Base-by-base conservation (phyloP, 2,113 vertebrate species). In the Microcebus murinus region DNA sequence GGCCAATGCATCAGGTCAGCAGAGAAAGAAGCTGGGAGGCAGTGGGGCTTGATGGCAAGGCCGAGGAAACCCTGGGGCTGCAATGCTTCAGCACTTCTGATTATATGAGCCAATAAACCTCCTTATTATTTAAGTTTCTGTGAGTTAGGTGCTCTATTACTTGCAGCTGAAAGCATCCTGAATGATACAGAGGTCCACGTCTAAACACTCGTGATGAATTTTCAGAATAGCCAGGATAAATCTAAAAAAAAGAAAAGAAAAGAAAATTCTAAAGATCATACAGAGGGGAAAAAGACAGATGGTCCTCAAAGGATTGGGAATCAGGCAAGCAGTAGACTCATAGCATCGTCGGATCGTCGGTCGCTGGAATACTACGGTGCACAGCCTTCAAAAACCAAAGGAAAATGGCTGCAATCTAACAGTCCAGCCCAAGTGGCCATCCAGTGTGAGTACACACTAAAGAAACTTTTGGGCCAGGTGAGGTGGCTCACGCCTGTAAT, bases 181-280 rank as follows among this genome's bases (percentile, higher is more conserved):
- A 71, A 27, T 29, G 80, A 87, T 15, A 77, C 29, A 15, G 73
- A 52, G 68, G 87, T 55, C 39, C 61, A 15, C 70, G 74, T 88
- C 77, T 81, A 76, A 91, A 87, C 57, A 93, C 8, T 39, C 42
- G 12, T 11, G 88, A 95, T 82, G 52, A 34, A 76, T 91, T 76
- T 73, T 70, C 50, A 91, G 65, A 71, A 65, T 10, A 89, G 52
- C 59, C n/a, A 36, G 34, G 83, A 85, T 80, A 79, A 96, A 93
- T 90, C 85, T 89, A 68, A 21, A 67, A 52, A 84, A 50, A 55
- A 67, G 70, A 84, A 50, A 55, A 52, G 63, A 39, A 80, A 17
- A 91, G 52, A 81, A 89, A 95, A 89, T 71, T 17, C 67, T 36
- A 15, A n/a, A 87, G 91, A 82, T 17, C 61, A 82, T 83, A 65